A percentile compares a stretch with the other conserved stretches of the same genome.
Evolutionary conservation across 2,888 invertebrate genomes (phyloP).

Genomic region (Branchellion lobata): DNA sequence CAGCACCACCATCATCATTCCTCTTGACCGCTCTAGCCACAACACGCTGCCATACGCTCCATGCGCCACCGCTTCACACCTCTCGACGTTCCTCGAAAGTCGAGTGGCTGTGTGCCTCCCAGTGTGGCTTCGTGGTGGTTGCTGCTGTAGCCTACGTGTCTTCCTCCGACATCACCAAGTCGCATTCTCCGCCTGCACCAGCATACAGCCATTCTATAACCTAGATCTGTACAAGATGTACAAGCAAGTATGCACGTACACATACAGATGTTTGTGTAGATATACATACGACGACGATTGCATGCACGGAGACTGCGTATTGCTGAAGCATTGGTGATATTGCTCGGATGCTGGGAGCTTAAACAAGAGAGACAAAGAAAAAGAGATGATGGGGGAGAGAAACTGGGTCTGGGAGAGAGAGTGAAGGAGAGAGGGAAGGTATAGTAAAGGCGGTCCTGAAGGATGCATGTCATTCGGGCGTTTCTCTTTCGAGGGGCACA

Average conservation of each 20-base stretch:
- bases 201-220: neutral
- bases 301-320: no score
- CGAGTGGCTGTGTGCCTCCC: no score
- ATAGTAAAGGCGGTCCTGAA: neutral
- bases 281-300: no score
- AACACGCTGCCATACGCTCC: neutral
- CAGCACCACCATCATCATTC: neutral
- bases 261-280: neutral
- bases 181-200: no score
- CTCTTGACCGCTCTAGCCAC: neutral
- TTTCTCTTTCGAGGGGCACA: no score
- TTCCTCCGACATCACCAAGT: no score
- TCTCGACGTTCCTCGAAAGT: no score
- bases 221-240: neutral
- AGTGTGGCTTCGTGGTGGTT: no score
- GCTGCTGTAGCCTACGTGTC: no score
- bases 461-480: neutral
- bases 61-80: no score
- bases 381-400: neutral
- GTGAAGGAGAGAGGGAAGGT: neutral
- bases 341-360: slow-evolving; percentile 7
- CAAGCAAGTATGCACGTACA: neutral
- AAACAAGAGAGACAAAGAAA: neutral
- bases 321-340: neutral
- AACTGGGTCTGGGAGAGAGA: neutral